phyloP scores from a whole-genome alignment of 1,140 invertebrate species.

The Drosophila rhopaloa region DNA sequence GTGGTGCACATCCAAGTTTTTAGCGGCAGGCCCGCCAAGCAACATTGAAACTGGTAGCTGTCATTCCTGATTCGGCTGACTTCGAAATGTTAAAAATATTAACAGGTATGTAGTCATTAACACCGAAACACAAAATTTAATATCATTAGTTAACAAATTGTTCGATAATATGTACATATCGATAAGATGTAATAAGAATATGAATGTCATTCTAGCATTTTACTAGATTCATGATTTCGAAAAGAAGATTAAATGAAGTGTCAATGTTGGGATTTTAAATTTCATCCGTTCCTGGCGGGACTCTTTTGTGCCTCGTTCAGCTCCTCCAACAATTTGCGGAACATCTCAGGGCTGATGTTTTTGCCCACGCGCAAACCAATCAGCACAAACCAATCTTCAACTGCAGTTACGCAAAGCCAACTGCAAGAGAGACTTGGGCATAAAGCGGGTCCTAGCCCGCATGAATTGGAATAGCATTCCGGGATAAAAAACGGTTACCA shows the following conservation, averaged over 20 bases:
- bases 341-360: constrained; percentile 88
- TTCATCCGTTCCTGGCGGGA: constrained; percentile 16
- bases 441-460: constrained; percentile 84
- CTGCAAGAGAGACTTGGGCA: constrained; percentile 44
- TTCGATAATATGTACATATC: constrained; percentile 61
- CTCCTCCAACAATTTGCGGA: constrained; percentile 86
- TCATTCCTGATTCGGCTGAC: too few relatives aligned
- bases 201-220: constrained; percentile 3
- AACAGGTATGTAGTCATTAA: too few relatives aligned
- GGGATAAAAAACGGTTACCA: constrained; percentile 53
- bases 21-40: too few relatives aligned
- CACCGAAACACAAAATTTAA: too few relatives aligned
- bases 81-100: too few relatives aligned
- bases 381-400: constrained; percentile 90
- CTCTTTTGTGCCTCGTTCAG: constrained; percentile 69
- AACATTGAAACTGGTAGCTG: too few relatives aligned
- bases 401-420: constrained; percentile 57
- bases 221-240: background rate
- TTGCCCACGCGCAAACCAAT: constrained; percentile 88
- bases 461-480: constrained; percentile 85
- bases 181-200: constrained; percentile 6
- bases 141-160: constrained; percentile 16
- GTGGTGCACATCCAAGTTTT: too few relatives aligned
- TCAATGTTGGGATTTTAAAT: constrained; percentile 10
- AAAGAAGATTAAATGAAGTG: background rate